phyloP scores from a whole-genome alignment of 2,888 invertebrate species.

The Notodromas monacha region DNA sequence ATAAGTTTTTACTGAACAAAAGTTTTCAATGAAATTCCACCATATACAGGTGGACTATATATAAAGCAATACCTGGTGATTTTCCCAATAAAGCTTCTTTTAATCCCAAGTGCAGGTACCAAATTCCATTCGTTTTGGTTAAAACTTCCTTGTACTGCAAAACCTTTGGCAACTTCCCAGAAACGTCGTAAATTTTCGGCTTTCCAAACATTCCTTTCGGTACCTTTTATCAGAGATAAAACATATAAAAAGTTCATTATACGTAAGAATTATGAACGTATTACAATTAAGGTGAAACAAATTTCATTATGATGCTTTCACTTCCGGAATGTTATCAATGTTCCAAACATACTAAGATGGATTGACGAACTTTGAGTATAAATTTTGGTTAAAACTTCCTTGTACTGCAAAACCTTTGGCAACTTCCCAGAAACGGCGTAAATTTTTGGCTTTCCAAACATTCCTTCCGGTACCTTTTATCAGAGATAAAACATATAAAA shows the following conservation, averaged over 20 bases:
- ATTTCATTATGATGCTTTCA: constrained; percentile 4
- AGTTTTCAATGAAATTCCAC: constrained; percentile 4
- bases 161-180: constrained; percentile 4
- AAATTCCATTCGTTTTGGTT: constrained; percentile 4
- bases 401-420: constrained; percentile 4
- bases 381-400: constrained; percentile 4
- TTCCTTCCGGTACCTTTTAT: constrained; percentile 4
- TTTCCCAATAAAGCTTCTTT: constrained; percentile 4
- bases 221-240: constrained; percentile 4
- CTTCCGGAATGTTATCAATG: constrained; percentile 4
- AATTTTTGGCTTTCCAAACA: constrained; percentile 4
- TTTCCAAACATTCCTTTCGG: constrained; percentile 4
- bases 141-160: constrained; percentile 4
- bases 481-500: constrained; percentile 4
- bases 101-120: constrained; percentile 4
- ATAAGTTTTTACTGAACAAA: constrained; percentile 4
- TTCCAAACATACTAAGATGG: too few species aligned
- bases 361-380: too few species aligned
- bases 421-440: constrained; percentile 2
- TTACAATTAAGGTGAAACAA: constrained; percentile 4
- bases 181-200: constrained; percentile 4
- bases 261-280: constrained; percentile 4
- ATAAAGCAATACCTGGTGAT: constrained; percentile 4
- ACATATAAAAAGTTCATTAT: constrained; percentile 4
- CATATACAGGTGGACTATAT: constrained; percentile 4